These are phyloP conservation scores for Delphinus delphis DNA, from an alignment of 2,113 vertebrate genomes.

Conservation along the genomic window DNA sequence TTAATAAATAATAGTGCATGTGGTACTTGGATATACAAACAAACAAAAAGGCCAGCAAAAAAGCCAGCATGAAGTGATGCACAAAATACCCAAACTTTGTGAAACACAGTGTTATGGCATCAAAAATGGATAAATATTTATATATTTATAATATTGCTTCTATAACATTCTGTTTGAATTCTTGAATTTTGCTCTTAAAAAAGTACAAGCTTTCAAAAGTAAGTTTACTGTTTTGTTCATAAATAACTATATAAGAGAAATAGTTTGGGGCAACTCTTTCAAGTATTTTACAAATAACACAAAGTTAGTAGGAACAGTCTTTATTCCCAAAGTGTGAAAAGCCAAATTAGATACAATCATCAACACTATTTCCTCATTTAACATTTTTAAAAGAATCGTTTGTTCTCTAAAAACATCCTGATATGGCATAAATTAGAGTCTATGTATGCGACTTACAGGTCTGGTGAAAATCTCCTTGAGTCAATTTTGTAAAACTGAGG, in stretches of 20 bases:
- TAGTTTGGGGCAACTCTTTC: neutral
- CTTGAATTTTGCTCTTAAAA: conserved; percentile 9
- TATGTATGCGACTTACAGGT: neutral
- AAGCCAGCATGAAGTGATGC: neutral
- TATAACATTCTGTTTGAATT: neutral
- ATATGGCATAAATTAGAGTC: neutral
- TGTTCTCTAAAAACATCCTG: neutral
- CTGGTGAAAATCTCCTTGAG: neutral
- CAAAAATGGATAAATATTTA: neutral
- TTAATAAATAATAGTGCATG: neutral
- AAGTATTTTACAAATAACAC: neutral
- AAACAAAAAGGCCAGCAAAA: neutral
- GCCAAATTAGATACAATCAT: neutral
- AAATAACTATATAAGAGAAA: neutral
- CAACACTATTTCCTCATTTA: neutral
- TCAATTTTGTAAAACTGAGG: neutral
- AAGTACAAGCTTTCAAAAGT: neutral
- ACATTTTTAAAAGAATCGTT: neutral
- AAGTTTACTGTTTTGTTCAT: neutral
- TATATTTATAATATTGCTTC: neutral
- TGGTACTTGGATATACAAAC: neutral
- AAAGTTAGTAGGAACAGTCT: neutral
- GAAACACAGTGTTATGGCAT: neutral
- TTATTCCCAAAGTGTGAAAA: neutral
- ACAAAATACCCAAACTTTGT: neutral